A percentile compares a stretch with the other conserved stretches of the same genome.
Conservation (phyloP, 2,113 vertebrate genomes). For the Turnix velox region DNA sequence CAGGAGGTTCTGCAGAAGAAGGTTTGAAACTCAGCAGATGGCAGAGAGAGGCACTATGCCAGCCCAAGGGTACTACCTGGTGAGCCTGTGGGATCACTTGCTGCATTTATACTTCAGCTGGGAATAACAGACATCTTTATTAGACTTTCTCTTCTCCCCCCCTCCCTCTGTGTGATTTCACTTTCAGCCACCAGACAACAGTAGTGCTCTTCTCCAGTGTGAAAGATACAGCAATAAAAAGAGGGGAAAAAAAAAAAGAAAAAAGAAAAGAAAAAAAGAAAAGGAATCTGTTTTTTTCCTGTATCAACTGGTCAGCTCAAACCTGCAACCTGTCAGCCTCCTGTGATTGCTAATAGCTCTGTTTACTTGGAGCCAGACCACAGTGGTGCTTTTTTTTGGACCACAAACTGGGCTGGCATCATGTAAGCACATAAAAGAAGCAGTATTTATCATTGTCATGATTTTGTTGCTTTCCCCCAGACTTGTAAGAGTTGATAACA, state of each 20-base stretch:
- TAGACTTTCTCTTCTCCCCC: neutral
- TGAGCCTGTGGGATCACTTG: rapidly evolving
- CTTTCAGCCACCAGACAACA: slow-evolving; percentile 8
- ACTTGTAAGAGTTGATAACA: slow-evolving; percentile 4
- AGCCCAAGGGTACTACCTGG: slow-evolving; percentile 1
- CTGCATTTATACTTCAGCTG: neutral
- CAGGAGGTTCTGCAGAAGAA: neutral
- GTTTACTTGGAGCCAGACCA: neutral
- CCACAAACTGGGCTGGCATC: neutral
- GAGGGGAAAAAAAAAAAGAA: neutral
- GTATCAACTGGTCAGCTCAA: neutral
- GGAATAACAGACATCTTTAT: neutral
- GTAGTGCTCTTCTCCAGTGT: neutral
- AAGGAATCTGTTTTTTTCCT: slow-evolving; percentile 2
- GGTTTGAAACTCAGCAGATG: slow-evolving; percentile 46
- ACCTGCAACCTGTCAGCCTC: neutral
- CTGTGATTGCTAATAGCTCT: slow-evolving; percentile 8
- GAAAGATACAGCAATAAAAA: neutral
- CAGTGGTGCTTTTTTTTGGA: slow-evolving; percentile 1
- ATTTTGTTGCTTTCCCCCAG: neutral
- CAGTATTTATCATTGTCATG: neutral
- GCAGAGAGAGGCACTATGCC: neutral
- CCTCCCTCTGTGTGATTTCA: neutral
- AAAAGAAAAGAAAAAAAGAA: neutral
- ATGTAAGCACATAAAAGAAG: neutral